phyloP scores from a whole-genome alignment of 2,888 invertebrate genomes.

The Phaedon cochleariae region DNA sequence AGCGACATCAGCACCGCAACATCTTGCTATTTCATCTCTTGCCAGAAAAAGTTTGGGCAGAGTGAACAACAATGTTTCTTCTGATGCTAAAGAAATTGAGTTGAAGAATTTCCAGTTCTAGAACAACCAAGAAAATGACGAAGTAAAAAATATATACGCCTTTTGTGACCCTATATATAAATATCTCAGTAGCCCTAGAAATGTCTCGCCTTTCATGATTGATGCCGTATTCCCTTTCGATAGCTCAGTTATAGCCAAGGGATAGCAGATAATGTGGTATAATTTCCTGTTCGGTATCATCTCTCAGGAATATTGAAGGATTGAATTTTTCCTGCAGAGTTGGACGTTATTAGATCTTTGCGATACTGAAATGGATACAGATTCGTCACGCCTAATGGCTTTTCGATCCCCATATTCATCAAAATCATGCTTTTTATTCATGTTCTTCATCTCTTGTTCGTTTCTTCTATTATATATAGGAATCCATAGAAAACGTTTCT shows the following conservation, averaged over 20 bases:
- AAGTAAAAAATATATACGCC: constrained; percentile 13
- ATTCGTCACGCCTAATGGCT: neutral
- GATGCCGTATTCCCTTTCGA: constrained; percentile 43
- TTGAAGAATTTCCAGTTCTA: neutral
- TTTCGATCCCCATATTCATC: no score
- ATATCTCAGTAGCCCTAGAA: constrained; percentile 11
- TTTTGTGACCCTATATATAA: constrained; percentile 9
- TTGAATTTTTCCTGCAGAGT: neutral
- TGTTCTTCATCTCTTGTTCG: no score
- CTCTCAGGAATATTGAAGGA: constrained; percentile 10
- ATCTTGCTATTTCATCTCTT: neutral
- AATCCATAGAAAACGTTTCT: no score
- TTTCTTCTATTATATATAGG: no score
- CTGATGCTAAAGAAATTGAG: neutral
- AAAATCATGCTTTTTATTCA: no score
- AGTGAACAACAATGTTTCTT: constrained; percentile 8
- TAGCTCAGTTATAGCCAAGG: constrained; percentile 27
- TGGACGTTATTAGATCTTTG: neutral
- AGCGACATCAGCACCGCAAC: neutral
- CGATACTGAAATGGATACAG: neutral
- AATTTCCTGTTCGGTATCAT: constrained; percentile 26
- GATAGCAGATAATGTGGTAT: constrained; percentile 32
- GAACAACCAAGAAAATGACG: neutral
- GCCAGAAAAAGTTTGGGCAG: neutral
- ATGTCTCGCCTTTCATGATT: constrained; percentile 39